phyloP scores from a whole-genome alignment of 2,888 invertebrate species.

The Icerya purchasi region DNA sequence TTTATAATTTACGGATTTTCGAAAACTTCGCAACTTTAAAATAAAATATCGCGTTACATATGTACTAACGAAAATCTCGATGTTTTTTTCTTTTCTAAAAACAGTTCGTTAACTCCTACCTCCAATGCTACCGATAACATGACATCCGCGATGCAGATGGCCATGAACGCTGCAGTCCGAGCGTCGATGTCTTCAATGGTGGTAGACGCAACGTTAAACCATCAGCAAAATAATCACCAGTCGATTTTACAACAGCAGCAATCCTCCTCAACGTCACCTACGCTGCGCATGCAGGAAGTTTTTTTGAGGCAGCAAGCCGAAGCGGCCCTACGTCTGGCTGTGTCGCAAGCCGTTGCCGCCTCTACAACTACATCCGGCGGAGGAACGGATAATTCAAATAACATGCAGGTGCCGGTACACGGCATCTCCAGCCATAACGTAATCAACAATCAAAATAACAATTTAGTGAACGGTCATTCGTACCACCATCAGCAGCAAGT shows the following conservation, averaged over 20 bases:
- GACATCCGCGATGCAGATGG: slow-evolving; percentile 29
- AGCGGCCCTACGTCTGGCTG: slow-evolving; percentile 56
- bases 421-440: slow-evolving; percentile 9
- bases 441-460: slow-evolving; percentile 9
- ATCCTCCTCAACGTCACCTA: slow-evolving; percentile 23
- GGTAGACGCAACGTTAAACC: slow-evolving; percentile 21
- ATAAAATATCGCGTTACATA: too few relatives aligned
- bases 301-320: slow-evolving; percentile 66
- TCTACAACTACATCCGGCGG: slow-evolving; percentile 23
- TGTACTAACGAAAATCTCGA: neutral
- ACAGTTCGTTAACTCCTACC: neutral
- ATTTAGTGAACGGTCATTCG: slow-evolving; percentile 23
- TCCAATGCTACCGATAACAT: slow-evolving; percentile 19
- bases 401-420: slow-evolving; percentile 22
- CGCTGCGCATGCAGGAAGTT: slow-evolving; percentile 37
- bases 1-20: too few relatives aligned
- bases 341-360: slow-evolving; percentile 41
- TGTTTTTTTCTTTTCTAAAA: neutral
- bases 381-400: slow-evolving; percentile 25
- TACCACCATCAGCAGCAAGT: slow-evolving; percentile 29
- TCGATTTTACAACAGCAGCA: slow-evolving; percentile 22
- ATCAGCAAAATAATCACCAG: slow-evolving; percentile 23
- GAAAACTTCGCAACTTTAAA: too few relatives aligned
- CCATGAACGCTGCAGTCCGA: slow-evolving; percentile 36
- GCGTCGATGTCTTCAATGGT: slow-evolving; percentile 31